These are phyloP conservation scores for Alces alces DNA, from an alignment of 2,113 vertebrate species.

Conservation along the genomic window DNA sequence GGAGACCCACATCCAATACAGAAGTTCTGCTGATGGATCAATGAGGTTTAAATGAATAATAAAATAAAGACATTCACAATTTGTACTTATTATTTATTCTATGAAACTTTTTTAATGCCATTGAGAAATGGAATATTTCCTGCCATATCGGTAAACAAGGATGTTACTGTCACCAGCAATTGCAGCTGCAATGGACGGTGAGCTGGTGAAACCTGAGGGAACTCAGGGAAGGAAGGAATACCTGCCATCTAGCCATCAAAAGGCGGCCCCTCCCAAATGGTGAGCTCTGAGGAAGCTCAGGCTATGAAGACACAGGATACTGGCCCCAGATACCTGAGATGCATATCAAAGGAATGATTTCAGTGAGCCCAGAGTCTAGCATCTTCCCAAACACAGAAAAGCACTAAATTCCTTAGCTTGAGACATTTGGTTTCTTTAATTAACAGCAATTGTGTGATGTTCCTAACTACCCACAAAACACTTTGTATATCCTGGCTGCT, in stretches of 20 bases:
- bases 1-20: not conserved
- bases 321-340: not conserved
- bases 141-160: not conserved
- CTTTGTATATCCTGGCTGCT: not conserved
- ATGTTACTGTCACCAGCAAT: not conserved
- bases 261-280: not conserved
- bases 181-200: not conserved
- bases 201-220: not conserved
- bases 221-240: not conserved
- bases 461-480: not conserved
- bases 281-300: not conserved
- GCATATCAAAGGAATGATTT: not conserved
- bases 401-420: not conserved
- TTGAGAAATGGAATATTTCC: not conserved
- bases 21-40: not conserved
- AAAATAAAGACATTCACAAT: not conserved
- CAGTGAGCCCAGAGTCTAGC: not conserved
- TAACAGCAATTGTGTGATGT: not conserved
- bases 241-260: not conserved
- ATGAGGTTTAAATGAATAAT: not conserved
- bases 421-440: not conserved
- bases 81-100: not conserved
- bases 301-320: not conserved
- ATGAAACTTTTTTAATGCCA: not conserved
- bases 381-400: not conserved